Evolutionary conservation across 2,797 vertebrate species (phyloP), one percentile per base, ranked within the genome.

Genomic region (Squalus acanthias): DNA sequence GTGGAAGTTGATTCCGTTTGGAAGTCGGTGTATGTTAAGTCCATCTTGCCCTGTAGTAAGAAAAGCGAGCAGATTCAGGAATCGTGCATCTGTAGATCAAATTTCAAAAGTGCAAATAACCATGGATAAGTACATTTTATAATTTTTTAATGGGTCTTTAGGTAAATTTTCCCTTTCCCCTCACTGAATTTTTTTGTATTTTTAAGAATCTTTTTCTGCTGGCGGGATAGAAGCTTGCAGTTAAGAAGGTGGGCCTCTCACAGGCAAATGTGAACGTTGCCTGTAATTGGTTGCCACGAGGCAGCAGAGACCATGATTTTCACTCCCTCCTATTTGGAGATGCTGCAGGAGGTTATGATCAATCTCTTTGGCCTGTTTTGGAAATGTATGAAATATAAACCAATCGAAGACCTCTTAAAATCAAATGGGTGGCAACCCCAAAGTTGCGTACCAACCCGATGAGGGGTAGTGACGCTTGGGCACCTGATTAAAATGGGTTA

Each of bases 1-100:
- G 69, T 97, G 22, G 96, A 53, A 13, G 92, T 96, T n/a, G 97
- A 76, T 82, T 97, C 79, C 69, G 93, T 97, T 5, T 97, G 97
- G 96, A 98, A 97, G 5, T 96, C 96, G 22, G 96, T 96, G 92
- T 63, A 89, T 60, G 97, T 96, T 4, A 98, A 96, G 20, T 96
- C 97, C 67, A 97, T 97, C 96, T 98, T 98, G 0, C 97, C 98
- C 99, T 99, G 97, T 96, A 0, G 5, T 82, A 96, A 96, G 63
- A 95, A 63, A 57, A 60, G 22, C 6, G 26, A 22, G 22, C 65
- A 24, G 69, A 26, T 89, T 89, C 94, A 33, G 65, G 3, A 70
- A 96, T 8, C 76, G 33, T 60, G 72, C 10, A 9, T 60, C 13
- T 53, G 72, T 57, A 22, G 67, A 33, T 79, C 72, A 88, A 29